phyloP scores from a whole-genome alignment of 1,140 invertebrate genomes.

The Acromyrmex charruanus region DNA sequence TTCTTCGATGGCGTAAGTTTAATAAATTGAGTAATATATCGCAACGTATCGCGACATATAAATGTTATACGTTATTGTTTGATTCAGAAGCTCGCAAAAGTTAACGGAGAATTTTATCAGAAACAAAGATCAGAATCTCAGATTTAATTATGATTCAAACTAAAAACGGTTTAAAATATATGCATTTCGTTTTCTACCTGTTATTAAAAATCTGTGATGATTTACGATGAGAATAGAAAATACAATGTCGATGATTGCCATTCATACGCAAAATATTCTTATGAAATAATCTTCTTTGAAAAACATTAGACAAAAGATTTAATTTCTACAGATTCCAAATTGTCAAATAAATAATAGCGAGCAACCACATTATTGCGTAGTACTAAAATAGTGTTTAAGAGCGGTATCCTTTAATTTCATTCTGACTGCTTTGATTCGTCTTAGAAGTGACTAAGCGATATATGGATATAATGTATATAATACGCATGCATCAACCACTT shows the following conservation, averaged over 20 bases:
- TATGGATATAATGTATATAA: constrained; percentile 67
- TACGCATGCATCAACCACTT: constrained; percentile 74
- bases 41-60: background rate
- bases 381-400: constrained; percentile 75
- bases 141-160: too few species aligned
- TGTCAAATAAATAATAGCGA: constrained; percentile 73
- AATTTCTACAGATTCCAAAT: constrained; percentile 62
- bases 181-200: background rate
- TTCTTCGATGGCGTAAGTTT: background rate
- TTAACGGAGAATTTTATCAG: background rate
- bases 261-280: constrained; percentile 4
- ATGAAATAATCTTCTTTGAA: constrained; percentile 19
- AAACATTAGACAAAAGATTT: constrained; percentile 25
- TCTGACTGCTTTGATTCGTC: constrained; percentile 75
- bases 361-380: constrained; percentile 57
- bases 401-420: constrained; percentile 59
- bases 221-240: background rate
- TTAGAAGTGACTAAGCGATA: constrained; percentile 70
- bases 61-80: background rate
- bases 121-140: background rate
- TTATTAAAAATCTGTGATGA: constrained; percentile 18
- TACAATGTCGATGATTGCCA: constrained; percentile 12
- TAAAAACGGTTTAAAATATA: background rate
- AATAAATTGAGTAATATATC: background rate
- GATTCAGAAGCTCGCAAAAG: constrained; percentile 5